Evolutionary conservation across 2,113 vertebrate genomes (phyloP).

Genomic region (Symphodus melops): DNA sequence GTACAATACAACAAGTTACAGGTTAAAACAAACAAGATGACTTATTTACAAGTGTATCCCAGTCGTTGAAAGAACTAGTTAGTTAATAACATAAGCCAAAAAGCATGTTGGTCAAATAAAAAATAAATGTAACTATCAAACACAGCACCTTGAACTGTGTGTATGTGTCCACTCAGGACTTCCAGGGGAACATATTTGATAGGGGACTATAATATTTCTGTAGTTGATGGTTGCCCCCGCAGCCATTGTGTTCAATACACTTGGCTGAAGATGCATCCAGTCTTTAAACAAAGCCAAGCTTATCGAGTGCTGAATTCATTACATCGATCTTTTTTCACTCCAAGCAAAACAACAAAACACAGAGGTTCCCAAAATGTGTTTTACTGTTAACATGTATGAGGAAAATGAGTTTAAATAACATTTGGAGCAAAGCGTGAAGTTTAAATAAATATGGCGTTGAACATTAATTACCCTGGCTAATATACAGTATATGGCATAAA

Average conservation of each 20-base stretch:
- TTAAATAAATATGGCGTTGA: conserved; percentile 63
- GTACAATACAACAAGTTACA: not conserved
- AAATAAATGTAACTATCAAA: not conserved
- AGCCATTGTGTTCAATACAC: not conserved
- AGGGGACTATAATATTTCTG: not conserved
- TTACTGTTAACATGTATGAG: not conserved
- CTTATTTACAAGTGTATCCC: not conserved
- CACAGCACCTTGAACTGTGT: not conserved
- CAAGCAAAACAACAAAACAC: not conserved
- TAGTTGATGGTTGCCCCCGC: not conserved
- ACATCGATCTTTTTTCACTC: not conserved
- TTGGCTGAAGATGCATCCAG: not conserved
- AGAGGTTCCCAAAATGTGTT: conserved; percentile 10
- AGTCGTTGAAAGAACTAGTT: not conserved
- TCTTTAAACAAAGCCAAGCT: not conserved
- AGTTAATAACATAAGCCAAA: not conserved
- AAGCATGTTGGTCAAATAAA: not conserved
- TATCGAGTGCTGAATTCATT: not conserved
- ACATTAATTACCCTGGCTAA: conserved; percentile 66
- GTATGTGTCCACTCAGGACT: not conserved
- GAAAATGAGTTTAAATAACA: conserved; percentile 33
- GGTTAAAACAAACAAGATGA: not conserved
- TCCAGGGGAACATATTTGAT: not conserved
- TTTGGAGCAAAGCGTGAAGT: conserved; percentile 18
- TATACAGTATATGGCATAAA: conserved; percentile 53